phyloP scores from a whole-genome alignment of 1,140 invertebrate species.

The Procambarus clarkii region DNA sequence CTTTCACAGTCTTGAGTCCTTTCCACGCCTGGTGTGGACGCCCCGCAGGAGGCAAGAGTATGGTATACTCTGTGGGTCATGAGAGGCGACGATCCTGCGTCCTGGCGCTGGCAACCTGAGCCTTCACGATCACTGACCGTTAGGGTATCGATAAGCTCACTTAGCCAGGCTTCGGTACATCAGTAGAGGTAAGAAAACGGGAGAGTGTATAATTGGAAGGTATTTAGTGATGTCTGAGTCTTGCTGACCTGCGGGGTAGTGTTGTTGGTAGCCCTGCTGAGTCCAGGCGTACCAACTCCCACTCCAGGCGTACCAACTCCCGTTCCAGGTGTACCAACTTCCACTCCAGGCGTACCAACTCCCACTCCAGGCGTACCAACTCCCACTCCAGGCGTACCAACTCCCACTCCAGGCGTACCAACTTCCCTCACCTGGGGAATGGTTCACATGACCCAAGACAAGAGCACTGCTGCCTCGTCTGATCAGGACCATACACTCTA shows the following conservation, averaged over 20 bases:
- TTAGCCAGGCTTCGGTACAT: not conserved
- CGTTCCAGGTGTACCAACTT: no score
- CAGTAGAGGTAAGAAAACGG: not conserved
- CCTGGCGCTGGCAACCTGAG: not conserved
- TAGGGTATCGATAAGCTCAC: not conserved
- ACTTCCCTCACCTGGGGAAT: no score
- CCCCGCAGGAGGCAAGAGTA: not conserved
- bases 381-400: not conserved
- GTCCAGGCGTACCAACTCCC: no score
- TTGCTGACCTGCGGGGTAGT: not conserved
- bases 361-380: not conserved
- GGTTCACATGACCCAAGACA: no score
- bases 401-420: no score
- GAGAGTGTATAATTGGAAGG: not conserved
- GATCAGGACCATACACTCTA: no score
- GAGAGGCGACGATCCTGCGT: not conserved
- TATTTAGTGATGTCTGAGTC: not conserved
- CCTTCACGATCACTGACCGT: not conserved
- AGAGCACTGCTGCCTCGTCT: no score
- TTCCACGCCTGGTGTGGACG: not conserved
- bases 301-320: no score
- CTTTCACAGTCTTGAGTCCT: not conserved
- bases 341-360: not conserved
- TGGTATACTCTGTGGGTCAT: not conserved
- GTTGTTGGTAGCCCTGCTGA: not conserved